Evolutionary conservation across 2,113 vertebrate genomes (phyloP).

Genomic region (Pseudolaguvia tuberculata): DNA sequence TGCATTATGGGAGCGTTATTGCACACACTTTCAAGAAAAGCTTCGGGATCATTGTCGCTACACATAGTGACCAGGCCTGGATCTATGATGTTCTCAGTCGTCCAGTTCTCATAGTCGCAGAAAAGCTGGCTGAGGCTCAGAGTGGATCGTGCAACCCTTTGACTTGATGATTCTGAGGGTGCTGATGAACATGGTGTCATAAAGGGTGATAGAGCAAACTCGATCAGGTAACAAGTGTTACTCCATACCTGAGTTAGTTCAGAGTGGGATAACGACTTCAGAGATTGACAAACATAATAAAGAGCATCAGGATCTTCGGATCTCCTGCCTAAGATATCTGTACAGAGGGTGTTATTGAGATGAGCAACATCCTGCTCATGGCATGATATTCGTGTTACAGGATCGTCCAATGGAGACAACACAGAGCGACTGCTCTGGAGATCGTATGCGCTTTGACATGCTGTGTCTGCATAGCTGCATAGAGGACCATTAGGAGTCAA

Average conservation of each 20-base stretch:
- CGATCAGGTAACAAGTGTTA: constrained; percentile 57
- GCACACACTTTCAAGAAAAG: constrained; percentile 66
- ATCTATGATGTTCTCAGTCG: constrained; percentile 39
- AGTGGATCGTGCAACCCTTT: constrained; percentile 48
- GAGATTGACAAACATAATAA: constrained; percentile 56
- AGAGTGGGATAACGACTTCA: constrained; percentile 50
- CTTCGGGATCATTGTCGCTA: constrained; percentile 58
- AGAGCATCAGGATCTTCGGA: constrained; percentile 27
- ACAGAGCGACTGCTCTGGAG: constrained; percentile 37
- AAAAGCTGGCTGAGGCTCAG: constrained; percentile 60
- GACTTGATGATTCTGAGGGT: constrained; percentile 1
- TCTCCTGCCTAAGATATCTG: constrained; percentile 44
- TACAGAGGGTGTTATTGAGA: constrained; percentile 65
- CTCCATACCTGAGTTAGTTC: constrained; percentile 59
- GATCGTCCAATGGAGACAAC: constrained; percentile 5
- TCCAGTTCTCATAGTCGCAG: constrained; percentile 68
- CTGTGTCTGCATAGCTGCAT: constrained; percentile 50
- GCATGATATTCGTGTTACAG: constrained; percentile 49
- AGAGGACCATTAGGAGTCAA: constrained; percentile 44
- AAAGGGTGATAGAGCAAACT: constrained; percentile 49
- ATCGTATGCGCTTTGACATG: constrained; percentile 46
- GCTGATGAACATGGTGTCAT: constrained; percentile 31
- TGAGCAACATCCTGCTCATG: constrained; percentile 51
- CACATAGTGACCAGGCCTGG: constrained; percentile 65
- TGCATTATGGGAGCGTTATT: constrained; percentile 54